A percentile compares a stretch with the other conserved stretches of the same genome.
These are phyloP conservation scores for Drosophila pseudoananassae DNA, from an alignment of 1,140 invertebrate species.

Conservation along the genomic window DNA sequence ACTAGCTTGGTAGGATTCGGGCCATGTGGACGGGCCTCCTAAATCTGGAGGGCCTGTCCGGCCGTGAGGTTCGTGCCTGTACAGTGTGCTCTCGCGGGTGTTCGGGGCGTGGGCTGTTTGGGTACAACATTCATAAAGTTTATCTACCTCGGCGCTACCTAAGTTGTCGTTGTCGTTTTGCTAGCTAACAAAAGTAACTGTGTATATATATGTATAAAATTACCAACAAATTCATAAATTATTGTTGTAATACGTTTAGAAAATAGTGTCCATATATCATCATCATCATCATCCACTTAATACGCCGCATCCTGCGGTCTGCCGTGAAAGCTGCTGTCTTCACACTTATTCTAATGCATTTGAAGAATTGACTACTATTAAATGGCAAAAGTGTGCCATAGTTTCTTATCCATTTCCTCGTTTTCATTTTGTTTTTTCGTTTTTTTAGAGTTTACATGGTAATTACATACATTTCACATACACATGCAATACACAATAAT, in stretches of 20 bases:
- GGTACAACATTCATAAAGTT: conserved; percentile 80
- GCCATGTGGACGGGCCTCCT: neutral
- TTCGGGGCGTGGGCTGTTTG: conserved; percentile 59
- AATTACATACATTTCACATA: conserved; percentile 79
- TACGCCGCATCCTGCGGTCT: conserved; percentile 14
- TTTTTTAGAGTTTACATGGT: conserved; percentile 60
- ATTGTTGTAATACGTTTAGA: conserved; percentile 82
- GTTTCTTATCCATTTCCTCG: conserved; percentile 26
- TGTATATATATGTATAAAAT: conserved; percentile 79
- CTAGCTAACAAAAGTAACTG: conserved; percentile 80
- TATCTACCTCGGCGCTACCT: conserved; percentile 77
- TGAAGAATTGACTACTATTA: conserved; percentile 81
- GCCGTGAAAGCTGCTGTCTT: conserved; percentile 21
- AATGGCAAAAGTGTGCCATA: conserved; percentile 77
- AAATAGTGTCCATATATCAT: conserved; percentile 82
- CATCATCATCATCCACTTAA: conserved; percentile 34
- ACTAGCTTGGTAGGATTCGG: conserved; percentile 64
- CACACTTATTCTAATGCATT: conserved; percentile 68
- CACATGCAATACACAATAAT: conserved; percentile 79
- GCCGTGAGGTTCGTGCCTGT: conserved; percentile 61
- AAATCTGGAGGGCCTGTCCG: conserved; percentile 15
- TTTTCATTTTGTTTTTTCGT: conserved; percentile 16
- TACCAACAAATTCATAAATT: conserved; percentile 79
- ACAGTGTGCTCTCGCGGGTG: conserved; percentile 66
- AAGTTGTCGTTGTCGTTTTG: conserved; percentile 79